Percentiles rank a stretch among this genome's conserved stretches.
These are phyloP conservation scores for Bolinopsis microptera DNA, from an alignment of 37 sponge, comb jelly and placozoan species.

Conservation along the genomic window DNA sequence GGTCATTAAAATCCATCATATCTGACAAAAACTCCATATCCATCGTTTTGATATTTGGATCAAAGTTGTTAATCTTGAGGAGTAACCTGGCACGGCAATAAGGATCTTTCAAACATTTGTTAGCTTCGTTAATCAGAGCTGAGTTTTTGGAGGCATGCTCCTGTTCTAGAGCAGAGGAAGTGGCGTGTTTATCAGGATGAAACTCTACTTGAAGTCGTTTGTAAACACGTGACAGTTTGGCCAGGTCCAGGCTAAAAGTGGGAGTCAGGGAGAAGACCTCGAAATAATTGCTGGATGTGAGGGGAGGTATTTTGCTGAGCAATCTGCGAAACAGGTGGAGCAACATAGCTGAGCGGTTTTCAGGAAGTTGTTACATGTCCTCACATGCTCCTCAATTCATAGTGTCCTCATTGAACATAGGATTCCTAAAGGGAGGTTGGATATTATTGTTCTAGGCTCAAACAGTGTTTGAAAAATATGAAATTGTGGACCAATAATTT, in stretches of 20 bases:
- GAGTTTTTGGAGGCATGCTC: constrained; percentile 18
- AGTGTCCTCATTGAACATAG: no score
- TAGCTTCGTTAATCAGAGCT: constrained; percentile 24
- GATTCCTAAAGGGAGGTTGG: no score
- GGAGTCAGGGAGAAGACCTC: constrained; percentile 52
- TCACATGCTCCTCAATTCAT: no score
- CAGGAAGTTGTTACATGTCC: no score
- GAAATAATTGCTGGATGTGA: not conserved
- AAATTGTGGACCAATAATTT: no score
- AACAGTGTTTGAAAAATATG: no score
- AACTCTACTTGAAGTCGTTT: not conserved
- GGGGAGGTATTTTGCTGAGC: not conserved
- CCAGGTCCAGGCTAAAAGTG: not conserved
- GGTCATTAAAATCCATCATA: constrained; percentile 59
- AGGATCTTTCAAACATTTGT: constrained; percentile 32
- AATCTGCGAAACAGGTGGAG: not conserved
- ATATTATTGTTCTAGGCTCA: not conserved
- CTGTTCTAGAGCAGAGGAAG: constrained; percentile 8
- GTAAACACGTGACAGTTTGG: not conserved
- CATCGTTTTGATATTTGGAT: not conserved
- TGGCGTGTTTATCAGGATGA: constrained; percentile 28
- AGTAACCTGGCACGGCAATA: not conserved
- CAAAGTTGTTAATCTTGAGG: not conserved
- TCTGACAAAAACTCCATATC: constrained; percentile 19
- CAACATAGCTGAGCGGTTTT: not conserved